Percentiles rank a stretch among this genome's conserved stretches.
phyloP scores from a whole-genome alignment of 2,888 invertebrate genomes.

The Cephonodes hylas region DNA sequence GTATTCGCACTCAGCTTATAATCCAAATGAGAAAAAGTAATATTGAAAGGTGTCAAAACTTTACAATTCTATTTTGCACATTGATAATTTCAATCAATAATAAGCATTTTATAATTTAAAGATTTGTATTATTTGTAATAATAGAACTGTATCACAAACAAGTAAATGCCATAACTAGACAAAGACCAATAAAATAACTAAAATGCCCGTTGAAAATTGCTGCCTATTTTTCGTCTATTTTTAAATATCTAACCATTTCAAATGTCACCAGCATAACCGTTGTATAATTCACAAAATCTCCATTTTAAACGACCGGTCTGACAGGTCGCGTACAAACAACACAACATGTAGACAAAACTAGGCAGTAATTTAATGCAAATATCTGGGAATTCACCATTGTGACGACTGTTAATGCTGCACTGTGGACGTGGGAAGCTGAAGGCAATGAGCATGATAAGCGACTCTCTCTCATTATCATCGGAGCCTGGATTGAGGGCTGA shows the following conservation, averaged over 20 bases:
- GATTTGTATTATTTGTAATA: too few species aligned
- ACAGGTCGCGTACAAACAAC: slow-evolving; percentile 1
- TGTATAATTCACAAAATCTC: neutral
- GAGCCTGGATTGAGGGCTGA: slow-evolving; percentile 31
- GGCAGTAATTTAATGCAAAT: slow-evolving; percentile 6
- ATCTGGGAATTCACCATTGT: slow-evolving; percentile 12
- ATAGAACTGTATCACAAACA: too few species aligned
- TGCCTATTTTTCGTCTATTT: neutral
- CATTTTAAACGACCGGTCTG: neutral
- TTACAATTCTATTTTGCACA: too few species aligned
- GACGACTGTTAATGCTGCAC: slow-evolving; percentile 34
- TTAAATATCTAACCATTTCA: neutral
- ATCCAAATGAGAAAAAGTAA: too few species aligned
- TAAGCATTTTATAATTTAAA: too few species aligned
- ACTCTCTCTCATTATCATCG: slow-evolving; percentile 51
- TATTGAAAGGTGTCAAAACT: too few species aligned
- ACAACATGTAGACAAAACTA: neutral
- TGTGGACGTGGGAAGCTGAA: slow-evolving; percentile 41
- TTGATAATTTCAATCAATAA: too few species aligned
- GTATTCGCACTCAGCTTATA: too few species aligned
- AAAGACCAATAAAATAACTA: too few species aligned
- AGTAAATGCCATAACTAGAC: too few species aligned
- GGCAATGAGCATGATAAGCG: slow-evolving; percentile 43
- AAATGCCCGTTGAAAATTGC: neutral
- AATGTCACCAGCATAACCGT: neutral